Evolutionary conservation across 2,113 vertebrate species (phyloP).

Genomic region (Ammospiza caudacuta): DNA sequence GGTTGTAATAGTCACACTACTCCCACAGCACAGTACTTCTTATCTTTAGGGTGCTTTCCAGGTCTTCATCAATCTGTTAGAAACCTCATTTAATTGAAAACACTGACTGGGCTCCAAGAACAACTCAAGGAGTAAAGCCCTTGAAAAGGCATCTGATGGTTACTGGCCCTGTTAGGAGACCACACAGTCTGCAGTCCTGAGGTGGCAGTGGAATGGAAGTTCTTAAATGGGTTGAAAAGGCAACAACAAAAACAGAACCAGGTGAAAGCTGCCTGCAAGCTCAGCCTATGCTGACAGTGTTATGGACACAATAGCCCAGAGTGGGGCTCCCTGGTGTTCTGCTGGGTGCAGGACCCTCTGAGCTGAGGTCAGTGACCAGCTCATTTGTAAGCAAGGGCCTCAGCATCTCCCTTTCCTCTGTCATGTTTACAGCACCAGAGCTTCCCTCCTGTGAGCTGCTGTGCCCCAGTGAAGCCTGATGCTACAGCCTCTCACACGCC

Average conservation of each 20-base stretch:
- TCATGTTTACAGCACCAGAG: neutral
- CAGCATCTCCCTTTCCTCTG: neutral
- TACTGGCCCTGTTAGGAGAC: neutral
- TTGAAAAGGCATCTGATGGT: neutral
- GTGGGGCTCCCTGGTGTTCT: neutral
- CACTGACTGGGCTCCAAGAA: neutral
- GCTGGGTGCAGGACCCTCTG: neutral
- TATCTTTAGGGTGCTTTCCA: slow-evolving; percentile 21
- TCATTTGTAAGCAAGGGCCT: neutral
- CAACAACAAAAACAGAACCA: neutral
- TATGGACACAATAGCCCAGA: neutral
- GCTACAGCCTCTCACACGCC: neutral
- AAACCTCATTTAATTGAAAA: neutral
- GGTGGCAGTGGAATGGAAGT: neutral
- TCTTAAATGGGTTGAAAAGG: neutral
- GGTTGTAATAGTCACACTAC: neutral
- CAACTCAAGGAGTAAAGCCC: neutral
- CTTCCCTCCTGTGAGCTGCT: neutral
- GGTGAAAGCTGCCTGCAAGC: neutral
- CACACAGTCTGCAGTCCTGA: neutral
- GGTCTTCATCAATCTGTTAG: neutral
- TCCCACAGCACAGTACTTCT: neutral
- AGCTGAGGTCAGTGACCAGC: neutral
- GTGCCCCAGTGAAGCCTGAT: neutral
- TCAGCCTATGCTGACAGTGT: neutral